These are phyloP conservation scores for Coccyzus lansbergi DNA, from an alignment of 2,797 vertebrate genomes.

Conservation along the genomic window DNA sequence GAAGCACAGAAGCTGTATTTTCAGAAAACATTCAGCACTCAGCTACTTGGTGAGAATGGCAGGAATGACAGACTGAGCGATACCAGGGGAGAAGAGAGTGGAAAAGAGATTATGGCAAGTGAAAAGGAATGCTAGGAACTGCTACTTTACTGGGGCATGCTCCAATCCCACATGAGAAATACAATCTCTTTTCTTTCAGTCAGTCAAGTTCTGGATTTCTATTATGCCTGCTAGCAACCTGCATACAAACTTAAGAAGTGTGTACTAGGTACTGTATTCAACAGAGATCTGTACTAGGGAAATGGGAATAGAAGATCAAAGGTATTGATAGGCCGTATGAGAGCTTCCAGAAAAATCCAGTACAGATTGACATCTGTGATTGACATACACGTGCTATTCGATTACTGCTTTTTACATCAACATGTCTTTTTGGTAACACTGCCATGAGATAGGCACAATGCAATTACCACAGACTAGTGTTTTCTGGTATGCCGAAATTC, in stretches of 20 bases:
- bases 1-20: background rate
- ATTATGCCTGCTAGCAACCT: background rate
- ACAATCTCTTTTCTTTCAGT: background rate
- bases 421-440: background rate
- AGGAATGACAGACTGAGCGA: background rate
- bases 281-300: background rate
- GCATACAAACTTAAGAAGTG: background rate
- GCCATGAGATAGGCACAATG: background rate
- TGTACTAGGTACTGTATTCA: background rate
- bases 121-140: background rate
- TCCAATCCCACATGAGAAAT: background rate
- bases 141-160: background rate
- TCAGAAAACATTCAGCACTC: background rate
- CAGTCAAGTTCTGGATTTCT: background rate
- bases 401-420: background rate
- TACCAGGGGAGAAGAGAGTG: background rate
- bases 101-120: background rate
- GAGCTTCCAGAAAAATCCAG: background rate
- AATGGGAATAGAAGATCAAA: background rate
- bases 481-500: background rate
- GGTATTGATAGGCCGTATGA: accelerated
- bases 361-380: background rate
- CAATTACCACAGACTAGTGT: accelerated
- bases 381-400: accelerated
- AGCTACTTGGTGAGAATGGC: background rate